Conservation (phyloP, 2,888 invertebrate species). For the Euphydryas editha region DNA sequence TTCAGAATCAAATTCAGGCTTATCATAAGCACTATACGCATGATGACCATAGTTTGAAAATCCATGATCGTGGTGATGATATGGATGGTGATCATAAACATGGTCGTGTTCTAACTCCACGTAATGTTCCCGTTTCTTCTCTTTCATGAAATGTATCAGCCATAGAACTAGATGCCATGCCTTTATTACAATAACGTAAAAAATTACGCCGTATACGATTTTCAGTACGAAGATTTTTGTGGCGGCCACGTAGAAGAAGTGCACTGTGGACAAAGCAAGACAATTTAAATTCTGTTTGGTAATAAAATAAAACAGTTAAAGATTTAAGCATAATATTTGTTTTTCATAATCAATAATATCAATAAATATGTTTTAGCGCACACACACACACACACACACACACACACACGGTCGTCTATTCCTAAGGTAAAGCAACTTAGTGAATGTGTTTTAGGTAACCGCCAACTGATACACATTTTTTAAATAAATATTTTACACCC, state of each 20-base stretch:
- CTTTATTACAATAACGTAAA: slow-evolving; percentile 63
- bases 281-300: neutral
- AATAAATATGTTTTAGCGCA: too few relatives aligned
- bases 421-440: too few relatives aligned
- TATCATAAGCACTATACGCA: slow-evolving; percentile 45
- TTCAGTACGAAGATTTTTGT: slow-evolving; percentile 72
- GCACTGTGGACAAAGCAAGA: slow-evolving; percentile 64
- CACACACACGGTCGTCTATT: too few relatives aligned
- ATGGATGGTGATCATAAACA: slow-evolving; percentile 20
- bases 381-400: too few relatives aligned
- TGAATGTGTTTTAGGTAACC: too few relatives aligned
- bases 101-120: slow-evolving; percentile 59
- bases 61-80: slow-evolving; percentile 37
- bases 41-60: slow-evolving; percentile 43
- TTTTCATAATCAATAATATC: too few relatives aligned
- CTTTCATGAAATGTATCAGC: slow-evolving; percentile 72
- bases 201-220: slow-evolving; percentile 67
- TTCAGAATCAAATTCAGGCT: slow-evolving; percentile 39
- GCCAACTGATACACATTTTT: too few relatives aligned
- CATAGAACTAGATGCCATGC: slow-evolving; percentile 71
- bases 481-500: too few relatives aligned
- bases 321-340: neutral
- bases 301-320: neutral
- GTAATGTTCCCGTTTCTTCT: slow-evolving; percentile 55
- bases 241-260: slow-evolving; percentile 73